Evolutionary conservation across 2,797 vertebrate species (phyloP).

Genomic region (Cryptoprocta ferox): DNA sequence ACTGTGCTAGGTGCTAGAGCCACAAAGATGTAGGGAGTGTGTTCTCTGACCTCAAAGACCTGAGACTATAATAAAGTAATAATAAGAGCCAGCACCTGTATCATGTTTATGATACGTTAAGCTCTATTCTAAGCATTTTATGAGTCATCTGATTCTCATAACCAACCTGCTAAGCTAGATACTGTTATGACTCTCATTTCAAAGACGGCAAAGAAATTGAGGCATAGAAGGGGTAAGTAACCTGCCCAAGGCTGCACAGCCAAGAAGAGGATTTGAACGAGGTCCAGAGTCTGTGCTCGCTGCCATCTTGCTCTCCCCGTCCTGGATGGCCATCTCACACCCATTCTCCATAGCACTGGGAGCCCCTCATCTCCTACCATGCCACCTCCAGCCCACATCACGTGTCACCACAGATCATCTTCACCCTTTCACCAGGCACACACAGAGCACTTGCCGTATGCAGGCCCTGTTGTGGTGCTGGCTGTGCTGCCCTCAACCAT

Average conservation of each 20-base stretch:
- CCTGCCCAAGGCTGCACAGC: neutral
- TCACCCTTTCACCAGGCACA: neutral
- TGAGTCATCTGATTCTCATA: neutral
- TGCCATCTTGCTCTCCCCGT: too few species aligned
- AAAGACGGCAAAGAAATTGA: neutral
- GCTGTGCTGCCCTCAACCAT: neutral
- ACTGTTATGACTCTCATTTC: conserved; percentile 12
- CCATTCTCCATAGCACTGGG: neutral
- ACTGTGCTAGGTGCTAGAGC: neutral
- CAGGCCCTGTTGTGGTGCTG: neutral
- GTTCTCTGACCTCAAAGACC: conserved; percentile 11
- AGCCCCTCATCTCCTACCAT: neutral
- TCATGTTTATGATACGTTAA: conserved; percentile 34
- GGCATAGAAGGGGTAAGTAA: neutral
- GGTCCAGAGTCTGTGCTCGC: neutral
- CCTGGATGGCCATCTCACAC: rapidly evolving
- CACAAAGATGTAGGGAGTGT: neutral
- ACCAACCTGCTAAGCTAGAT: neutral
- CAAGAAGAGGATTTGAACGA: neutral
- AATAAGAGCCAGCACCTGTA: neutral
- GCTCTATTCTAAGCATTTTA: neutral
- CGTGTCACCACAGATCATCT: neutral
- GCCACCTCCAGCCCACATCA: neutral
- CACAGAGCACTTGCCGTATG: neutral
- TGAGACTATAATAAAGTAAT: neutral